phyloP scores from a whole-genome alignment of 2,113 vertebrate species.

The Brachypteracias leptosomus region DNA sequence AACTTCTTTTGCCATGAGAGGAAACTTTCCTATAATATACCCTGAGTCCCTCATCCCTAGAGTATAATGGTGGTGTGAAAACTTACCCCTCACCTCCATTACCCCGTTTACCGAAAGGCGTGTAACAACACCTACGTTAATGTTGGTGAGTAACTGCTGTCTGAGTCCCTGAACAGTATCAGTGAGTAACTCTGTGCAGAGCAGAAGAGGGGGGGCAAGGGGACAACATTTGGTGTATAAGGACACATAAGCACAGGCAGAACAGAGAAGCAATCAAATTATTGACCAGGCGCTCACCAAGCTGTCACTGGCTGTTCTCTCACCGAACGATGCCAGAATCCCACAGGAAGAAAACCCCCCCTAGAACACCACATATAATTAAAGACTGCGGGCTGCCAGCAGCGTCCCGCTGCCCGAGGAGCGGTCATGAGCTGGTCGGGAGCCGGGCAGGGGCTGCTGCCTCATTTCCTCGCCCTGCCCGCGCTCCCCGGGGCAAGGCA shows the following conservation, averaged over 20 bases:
- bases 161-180: neutral
- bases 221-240: neutral
- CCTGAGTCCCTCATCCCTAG: fast-evolving
- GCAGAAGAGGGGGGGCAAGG: neutral
- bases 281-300: neutral
- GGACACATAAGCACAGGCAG: neutral
- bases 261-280: neutral
- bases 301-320: neutral
- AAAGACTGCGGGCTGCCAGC: neutral
- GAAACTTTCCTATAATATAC: neutral
- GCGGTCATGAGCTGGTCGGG: neutral
- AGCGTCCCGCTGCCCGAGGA: fast-evolving
- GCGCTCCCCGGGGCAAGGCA: neutral
- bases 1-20: neutral
- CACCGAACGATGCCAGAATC: neutral
- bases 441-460: neutral
- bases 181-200: neutral
- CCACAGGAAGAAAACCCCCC: neutral
- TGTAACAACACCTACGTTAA: neutral
- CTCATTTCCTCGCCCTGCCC: neutral
- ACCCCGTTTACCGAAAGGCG: neutral
- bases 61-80: neutral
- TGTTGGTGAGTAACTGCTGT: neutral
- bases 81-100: neutral
- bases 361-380: neutral